Percentiles rank a stretch among this genome's conserved stretches.
Evolutionary conservation across 23 tunicate species (phyloP).

Genomic region (Phallusia fumigata): DNA sequence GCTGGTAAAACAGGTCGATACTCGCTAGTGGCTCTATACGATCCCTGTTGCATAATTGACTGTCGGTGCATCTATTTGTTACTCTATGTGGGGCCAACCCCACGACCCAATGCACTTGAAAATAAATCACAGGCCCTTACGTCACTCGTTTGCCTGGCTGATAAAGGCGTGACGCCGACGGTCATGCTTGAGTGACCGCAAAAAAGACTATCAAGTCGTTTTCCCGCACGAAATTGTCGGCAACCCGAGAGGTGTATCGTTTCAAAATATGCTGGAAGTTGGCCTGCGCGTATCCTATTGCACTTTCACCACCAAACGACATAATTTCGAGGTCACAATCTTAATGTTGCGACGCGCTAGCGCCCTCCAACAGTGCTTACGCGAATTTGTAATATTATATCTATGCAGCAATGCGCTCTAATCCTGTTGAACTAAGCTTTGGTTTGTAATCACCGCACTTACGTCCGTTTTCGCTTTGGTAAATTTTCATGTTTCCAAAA

Average conservation of each 20-base stretch:
- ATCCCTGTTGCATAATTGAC: too few relatives aligned
- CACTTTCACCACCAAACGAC: neutral
- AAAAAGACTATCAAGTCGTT: constrained; percentile 8
- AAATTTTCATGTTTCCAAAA: neutral
- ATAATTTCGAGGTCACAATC: neutral
- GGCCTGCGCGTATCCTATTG: neutral
- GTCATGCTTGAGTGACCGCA: constrained; percentile 5
- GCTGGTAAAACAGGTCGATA: neutral
- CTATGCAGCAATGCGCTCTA: neutral
- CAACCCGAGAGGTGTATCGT: constrained; percentile 2
- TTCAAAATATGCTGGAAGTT: neutral
- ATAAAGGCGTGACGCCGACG: constrained; percentile 12
- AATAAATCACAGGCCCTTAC: constrained; percentile 5
- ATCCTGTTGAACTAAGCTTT: neutral
- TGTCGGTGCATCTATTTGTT: too few relatives aligned
- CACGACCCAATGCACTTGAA: neutral
- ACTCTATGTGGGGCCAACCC: neutral
- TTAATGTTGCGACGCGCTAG: neutral
- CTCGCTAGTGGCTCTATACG: neutral
- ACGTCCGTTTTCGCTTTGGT: neutral
- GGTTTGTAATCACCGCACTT: neutral
- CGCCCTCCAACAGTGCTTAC: neutral
- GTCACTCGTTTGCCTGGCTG: constrained; percentile 5
- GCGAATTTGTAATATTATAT: neutral
- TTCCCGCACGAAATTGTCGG: constrained; percentile 1